phyloP scores from a whole-genome alignment of 2,888 invertebrate genomes.

The Cenopis cana region DNA sequence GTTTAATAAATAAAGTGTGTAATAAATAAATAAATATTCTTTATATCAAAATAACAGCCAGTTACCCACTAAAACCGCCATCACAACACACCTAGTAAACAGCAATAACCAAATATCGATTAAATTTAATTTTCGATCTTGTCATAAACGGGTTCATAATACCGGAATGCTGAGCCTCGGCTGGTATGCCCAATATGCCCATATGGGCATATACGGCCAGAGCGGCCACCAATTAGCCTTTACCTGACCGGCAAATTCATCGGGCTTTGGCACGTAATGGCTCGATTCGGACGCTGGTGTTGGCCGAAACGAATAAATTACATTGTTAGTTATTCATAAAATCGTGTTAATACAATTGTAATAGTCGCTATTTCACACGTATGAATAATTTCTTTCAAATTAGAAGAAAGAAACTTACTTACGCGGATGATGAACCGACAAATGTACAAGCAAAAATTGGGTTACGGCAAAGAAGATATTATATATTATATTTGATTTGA shows the following conservation, averaged over 20 bases:
- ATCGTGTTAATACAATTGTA: not conserved
- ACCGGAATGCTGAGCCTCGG: conserved; percentile 33
- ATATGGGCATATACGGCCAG: conserved; percentile 2
- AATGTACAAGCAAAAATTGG: too few relatives aligned
- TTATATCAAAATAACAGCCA: not conserved
- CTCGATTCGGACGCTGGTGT: not conserved
- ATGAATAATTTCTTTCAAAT: too few relatives aligned
- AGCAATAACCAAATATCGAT: conserved; percentile 20
- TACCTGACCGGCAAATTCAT: conserved; percentile 22
- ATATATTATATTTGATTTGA: too few relatives aligned
- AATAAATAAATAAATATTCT: too few relatives aligned
- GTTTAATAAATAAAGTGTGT: too few relatives aligned
- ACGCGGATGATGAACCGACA: too few relatives aligned
- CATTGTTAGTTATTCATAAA: not conserved
- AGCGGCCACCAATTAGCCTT: conserved; percentile 30
- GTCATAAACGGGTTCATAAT: conserved; percentile 36
- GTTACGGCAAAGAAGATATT: too few relatives aligned
- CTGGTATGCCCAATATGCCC: conserved; percentile 5
- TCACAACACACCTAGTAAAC: not conserved
- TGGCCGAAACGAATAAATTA: not conserved
- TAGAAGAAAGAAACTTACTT: too few relatives aligned
- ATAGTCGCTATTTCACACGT: too few relatives aligned
- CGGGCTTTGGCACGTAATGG: conserved; percentile 17
- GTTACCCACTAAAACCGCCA: not conserved
- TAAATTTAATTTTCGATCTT: conserved; percentile 39